phyloP scores from a whole-genome alignment of 2,797 vertebrate species.

The Naso thynnoides region DNA sequence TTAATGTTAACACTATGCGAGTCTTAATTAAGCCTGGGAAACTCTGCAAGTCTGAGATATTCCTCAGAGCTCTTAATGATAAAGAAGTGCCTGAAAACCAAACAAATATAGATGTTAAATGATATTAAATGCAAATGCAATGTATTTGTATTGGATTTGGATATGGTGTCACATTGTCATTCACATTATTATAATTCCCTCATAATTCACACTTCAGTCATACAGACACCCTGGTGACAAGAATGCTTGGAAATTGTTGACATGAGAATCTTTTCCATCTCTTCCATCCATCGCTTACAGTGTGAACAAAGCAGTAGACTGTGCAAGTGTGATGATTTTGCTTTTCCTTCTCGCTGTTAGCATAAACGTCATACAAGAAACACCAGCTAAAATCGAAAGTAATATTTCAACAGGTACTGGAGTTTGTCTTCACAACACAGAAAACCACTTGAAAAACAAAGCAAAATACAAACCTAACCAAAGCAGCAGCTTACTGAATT shows the following conservation, averaged over 20 bases:
- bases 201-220: not conserved
- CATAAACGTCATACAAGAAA: not conserved
- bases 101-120: not conserved
- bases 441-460: too few species aligned
- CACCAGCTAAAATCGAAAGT: not conserved
- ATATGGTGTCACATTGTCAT: not conserved
- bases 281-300: not conserved
- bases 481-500: too few species aligned
- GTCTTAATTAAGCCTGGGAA: not conserved
- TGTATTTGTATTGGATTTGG: too few species aligned
- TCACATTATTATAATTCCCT: not conserved
- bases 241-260: not conserved
- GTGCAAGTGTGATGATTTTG: not conserved
- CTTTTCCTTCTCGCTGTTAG: not conserved
- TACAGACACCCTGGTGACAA: not conserved
- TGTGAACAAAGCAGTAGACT: not conserved
- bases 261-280: not conserved
- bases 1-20: not conserved
- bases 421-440: too few species aligned
- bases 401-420: too few species aligned
- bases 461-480: too few species aligned
- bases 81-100: not conserved
- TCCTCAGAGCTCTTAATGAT: not conserved
- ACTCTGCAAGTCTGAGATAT: not conserved
- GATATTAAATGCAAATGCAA: too few species aligned